Evolutionary conservation across 2,888 invertebrate genomes (phyloP), one percentile per base, ranked within the genome.

Genomic region (Meiosimyza decipiens): DNA sequence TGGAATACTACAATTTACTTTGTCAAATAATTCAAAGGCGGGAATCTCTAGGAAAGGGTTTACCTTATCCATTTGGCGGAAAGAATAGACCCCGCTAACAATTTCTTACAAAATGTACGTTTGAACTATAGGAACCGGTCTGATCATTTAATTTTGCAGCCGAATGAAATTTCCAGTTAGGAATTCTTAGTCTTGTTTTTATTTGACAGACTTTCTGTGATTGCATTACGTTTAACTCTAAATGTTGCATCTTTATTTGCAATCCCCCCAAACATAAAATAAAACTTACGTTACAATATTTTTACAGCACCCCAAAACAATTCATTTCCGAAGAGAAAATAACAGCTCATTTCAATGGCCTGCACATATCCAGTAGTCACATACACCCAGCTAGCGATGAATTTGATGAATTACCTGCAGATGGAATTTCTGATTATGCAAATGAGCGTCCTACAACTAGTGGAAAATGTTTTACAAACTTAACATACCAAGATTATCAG

Each of bases 321-420:
- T 89, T 92, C 55, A 94, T 95, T 76, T 94, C 94, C 0, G 95
- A 95, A 84, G 95, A 95, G 81, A 93, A 92, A 85, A 95, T 95
- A 91, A 92, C 94, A 0, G 94, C 93, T 33, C 94, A 94, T 81
- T 90, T 95, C 76, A 92, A 90, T 77, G 90, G 92, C 52, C 88
- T 95, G 50, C 94, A 94, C 82, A 94, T 95, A 78, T 91, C 91
- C 0, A 87, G 89, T 18, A 88, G 89, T 71, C 85, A 80, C 52
- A 82, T 81, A 47, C 76, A 80, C 15, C 73, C 76, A 49, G 47
- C 52, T 4, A 40, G 40, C 9, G 40, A 40, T 40, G 40, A 40
- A 40, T 40, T 40, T 40, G 40, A 40, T 40, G 40, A 40, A 40
- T 40, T 9, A 40, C 80, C 72, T 4, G 60, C 71, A 55, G 59